Base-by-base conservation (phyloP, 53 echinoderm and acorn worm species). In the Echinometra lucunter region DNA sequence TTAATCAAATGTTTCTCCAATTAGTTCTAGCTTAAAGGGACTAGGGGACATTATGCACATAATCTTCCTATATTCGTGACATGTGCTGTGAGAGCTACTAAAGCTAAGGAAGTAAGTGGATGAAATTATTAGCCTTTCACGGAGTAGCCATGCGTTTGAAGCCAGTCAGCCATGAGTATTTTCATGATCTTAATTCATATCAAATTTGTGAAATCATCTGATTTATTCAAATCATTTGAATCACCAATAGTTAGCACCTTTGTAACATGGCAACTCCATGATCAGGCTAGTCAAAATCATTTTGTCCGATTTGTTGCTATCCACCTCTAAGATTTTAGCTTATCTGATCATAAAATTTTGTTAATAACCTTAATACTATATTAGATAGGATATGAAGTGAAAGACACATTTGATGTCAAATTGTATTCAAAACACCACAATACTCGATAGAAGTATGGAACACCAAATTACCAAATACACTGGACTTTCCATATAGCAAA, bases 1-100 rank as follows among this genome's bases (percentile, higher is more conserved):
- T 49, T 85, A 85, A 85, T 85, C 85, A 85, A 53, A 85, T 85
- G 53, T 85, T 85, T 85, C 85, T 85, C 49, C 53, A 85, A 47
- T 85, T 85, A 85, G 85, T 85, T 49, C 4, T 45, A 2, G 47
- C 85, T 53, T 85, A 85, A 85, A 85, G 85, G 85, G 45, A 49
- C 49, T 47, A 28, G 2, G 42, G 23, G 78, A 35, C 19, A 78
- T 78, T 18, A 42, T 44, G 78, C 34, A 28, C 32, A 12, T 32
- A 34, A 69, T 15, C 30, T 30, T 30, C n/a, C n/a, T n/a, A 4
- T 66, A 27, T 32, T 21, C 6, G 16, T 78, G 6, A 18, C 17
- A 38, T 72, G 15, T 19, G 38, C 21, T 78, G 35, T 69, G 19
- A 18, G 38, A 34, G 11, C 9, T 12, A 18, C 12, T 78, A 1